Evolutionary conservation across 2,797 vertebrate species (phyloP).

Genomic region (Octomys mimax): DNA sequence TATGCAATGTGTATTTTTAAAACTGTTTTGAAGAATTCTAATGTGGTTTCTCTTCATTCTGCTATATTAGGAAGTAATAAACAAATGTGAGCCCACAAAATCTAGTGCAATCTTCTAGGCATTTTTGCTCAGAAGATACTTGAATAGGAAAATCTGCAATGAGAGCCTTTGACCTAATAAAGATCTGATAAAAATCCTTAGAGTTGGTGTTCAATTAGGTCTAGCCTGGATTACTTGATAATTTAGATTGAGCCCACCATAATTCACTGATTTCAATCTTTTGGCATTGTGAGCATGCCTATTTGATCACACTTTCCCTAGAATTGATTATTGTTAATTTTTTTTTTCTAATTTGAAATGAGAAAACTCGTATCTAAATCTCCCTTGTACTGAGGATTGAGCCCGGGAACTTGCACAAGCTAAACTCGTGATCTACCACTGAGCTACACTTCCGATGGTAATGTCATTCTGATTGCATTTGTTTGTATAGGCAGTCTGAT

Average conservation of each 20-base stretch:
- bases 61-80: neutral
- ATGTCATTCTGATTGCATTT: neutral
- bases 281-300: neutral
- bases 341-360: neutral
- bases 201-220: neutral
- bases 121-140: neutral
- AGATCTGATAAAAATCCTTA: neutral
- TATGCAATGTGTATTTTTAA: neutral
- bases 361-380: neutral
- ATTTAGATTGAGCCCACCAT: neutral
- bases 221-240: neutral
- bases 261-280: neutral
- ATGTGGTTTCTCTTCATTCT: slow-evolving; percentile 1
- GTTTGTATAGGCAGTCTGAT: neutral
- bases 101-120: neutral
- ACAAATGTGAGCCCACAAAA: neutral
- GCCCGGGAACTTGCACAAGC: neutral
- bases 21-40: neutral
- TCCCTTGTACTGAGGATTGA: neutral
- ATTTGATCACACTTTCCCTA: slow-evolving; percentile 1
- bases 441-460: neutral
- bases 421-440: neutral
- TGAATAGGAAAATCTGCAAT: neutral
- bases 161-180: neutral
- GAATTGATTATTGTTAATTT: neutral